Evolutionary conservation across 2,888 invertebrate genomes (phyloP).

Genomic region (Xanthorhoe designata): DNA sequence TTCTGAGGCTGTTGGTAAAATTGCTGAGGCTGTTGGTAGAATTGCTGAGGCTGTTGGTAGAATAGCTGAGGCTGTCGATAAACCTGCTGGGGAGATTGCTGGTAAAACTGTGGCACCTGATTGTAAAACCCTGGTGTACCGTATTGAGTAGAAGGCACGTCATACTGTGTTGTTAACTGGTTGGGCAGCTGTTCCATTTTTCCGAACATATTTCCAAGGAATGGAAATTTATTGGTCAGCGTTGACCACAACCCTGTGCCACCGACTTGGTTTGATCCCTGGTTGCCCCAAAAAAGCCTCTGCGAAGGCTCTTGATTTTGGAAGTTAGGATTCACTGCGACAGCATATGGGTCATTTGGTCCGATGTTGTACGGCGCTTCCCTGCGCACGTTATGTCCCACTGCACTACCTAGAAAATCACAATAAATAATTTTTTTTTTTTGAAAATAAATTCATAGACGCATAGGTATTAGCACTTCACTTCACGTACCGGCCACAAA

Average conservation of each 20-base stretch:
- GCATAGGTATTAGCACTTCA: constrained; percentile 40
- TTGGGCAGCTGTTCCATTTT: constrained; percentile 69
- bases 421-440: constrained; percentile 15
- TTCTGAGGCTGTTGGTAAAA: constrained; percentile 47
- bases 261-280: constrained; percentile 78
- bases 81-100: constrained; percentile 35
- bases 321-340: constrained; percentile 59
- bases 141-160: constrained; percentile 40
- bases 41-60: constrained; percentile 49
- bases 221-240: constrained; percentile 78
- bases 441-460: neutral
- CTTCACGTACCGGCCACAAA: constrained; percentile 76
- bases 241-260: constrained; percentile 75
- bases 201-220: constrained; percentile 76
- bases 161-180: constrained; percentile 54
- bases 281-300: constrained; percentile 72
- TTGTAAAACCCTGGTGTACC: constrained; percentile 42
- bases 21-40: constrained; percentile 45
- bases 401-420: constrained; percentile 67
- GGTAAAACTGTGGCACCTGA: constrained; percentile 52
- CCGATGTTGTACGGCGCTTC: constrained; percentile 70
- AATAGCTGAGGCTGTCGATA: constrained; percentile 49
- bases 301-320: constrained; percentile 69
- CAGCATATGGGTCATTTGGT: constrained; percentile 67
- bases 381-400: constrained; percentile 71